Percentiles rank a stretch among this genome's conserved stretches.
Evolutionary conservation across 2,888 invertebrate genomes (phyloP).

Genomic region (Altica lythri): DNA sequence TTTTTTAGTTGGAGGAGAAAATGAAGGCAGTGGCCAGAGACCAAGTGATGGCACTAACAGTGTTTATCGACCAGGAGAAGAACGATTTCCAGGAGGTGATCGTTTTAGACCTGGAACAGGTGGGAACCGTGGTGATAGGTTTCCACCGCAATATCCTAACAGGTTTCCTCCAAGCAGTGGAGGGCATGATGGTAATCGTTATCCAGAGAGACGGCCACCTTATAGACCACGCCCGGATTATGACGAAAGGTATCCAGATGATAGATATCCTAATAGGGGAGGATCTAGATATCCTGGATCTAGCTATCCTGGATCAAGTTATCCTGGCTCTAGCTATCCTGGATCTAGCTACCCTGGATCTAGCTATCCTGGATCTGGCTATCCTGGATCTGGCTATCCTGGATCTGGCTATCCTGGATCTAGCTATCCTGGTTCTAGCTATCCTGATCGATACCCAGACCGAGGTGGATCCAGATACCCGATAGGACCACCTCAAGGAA

Average conservation of each 20-base stretch:
- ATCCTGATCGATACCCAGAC: conserved; percentile 49
- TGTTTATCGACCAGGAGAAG: conserved; percentile 34
- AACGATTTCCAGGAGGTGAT: conserved; percentile 37
- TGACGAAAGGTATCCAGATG: conserved; percentile 52
- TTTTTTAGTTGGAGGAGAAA: conserved; percentile 45
- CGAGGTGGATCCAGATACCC: conserved; percentile 38
- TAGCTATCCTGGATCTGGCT: conserved; percentile 54
- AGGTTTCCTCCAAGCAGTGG: conserved; percentile 53
- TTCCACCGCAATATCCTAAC: conserved; percentile 33
- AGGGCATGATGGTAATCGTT: conserved; percentile 43
- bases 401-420: conserved; percentile 3
- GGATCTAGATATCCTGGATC: conserved; percentile 52
- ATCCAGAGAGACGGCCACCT: conserved; percentile 38
- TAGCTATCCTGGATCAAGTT: conserved; percentile 34
- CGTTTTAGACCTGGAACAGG: conserved; percentile 33
- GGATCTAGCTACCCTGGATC: conserved; percentile 50
- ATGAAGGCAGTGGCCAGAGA: conserved; percentile 43
- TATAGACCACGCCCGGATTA: conserved; percentile 40
- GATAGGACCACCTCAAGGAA: conserved; percentile 22
- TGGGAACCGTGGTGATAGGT: conserved; percentile 42
- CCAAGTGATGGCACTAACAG: conserved; percentile 36
- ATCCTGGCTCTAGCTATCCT: conserved; percentile 39
- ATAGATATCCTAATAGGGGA: conserved; percentile 52
- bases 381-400: conserved; percentile 49
- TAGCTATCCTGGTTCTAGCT: conserved; percentile 47